Evolutionary conservation across 2,888 invertebrate species (phyloP), one percentile per base, ranked within the genome.

Genomic region (Xestia c-nigrum): DNA sequence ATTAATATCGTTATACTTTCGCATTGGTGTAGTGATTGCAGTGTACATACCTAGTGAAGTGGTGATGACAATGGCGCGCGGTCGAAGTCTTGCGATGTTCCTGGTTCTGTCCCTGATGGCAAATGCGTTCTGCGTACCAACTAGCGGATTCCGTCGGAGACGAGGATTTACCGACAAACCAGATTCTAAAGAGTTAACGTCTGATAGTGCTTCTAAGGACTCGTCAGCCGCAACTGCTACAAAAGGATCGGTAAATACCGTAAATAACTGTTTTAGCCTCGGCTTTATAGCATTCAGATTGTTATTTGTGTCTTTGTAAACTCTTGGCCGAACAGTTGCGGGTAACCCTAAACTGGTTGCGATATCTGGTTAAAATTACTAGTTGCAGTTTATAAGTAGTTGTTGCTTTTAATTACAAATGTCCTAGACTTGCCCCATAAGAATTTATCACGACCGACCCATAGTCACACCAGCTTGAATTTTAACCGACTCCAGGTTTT

Each of bases 41-140:
- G 89, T 87, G 43, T 64, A n/a, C 3, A 74, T 66, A 38, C 12
- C 46, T 57, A 65, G 73, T 61, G 70, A 52, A 72, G 46, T 74
- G 61, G n/a, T 57, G 43, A 61, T 78, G 82, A 90, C 84, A 78
- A 96, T 96, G 96, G 90, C 87, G 87, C 89, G 91, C 68, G 85
- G 89, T 78, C 88, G 50, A 46, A 71, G 87, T 80, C 63, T 94
- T 3, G 85, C 90, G 46, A 75, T 90, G 40, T 70, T 92, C 43
- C 78, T 95, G 57, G 92, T 89, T 24, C 59, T 92, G 4, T 91
- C 91, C 46, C 78, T 96, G 46, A 57, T 95, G 76, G 90, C 87
- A 7, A 90, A 94, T 63, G 93, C 92, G 0, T 90, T 95, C 43
- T 90, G 93, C 73, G 85, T 91, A 31, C 95, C 96, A 1, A 72